Evolutionary conservation across 2,797 vertebrate species (phyloP), one percentile per base, ranked within the genome.

Genomic region (Potorous gilbertii): DNA sequence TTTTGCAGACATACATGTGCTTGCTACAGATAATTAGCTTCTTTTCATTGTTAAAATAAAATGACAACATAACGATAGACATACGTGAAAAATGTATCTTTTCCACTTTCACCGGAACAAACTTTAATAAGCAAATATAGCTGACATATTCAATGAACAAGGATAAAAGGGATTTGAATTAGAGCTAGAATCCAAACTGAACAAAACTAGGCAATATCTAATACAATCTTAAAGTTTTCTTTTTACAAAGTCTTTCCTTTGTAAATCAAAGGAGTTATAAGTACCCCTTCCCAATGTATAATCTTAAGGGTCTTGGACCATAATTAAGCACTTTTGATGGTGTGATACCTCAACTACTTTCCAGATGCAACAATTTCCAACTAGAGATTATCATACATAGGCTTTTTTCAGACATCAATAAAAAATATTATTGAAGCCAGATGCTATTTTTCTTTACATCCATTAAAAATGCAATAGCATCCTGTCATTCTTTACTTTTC

Each of bases 11-110:
- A 91, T 95, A 93, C 56, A 92, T 94, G 91, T 56, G 34, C 31
- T 96, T 90, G 96, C 92, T 92, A 89, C 96, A 95, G 92, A 95
- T 97, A 97, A 96, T 96, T 97, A 96, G 93, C 40, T 92, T 97
- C 81, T 90, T 96, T 92, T n/a, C 9, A 93, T 24, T 93, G 92
- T 55, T 9, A 96, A 96, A 97, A 94, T 81, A 92, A 52, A 74
- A 54, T 93, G 93, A 93, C 95, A 94, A 54, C 92, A 56, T 89
- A 94, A 96, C 91, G 52, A 89, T 95, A 87, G 91, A n/a, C 62
- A 92, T 87, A 94, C 0, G 31, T 66, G 34, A 74, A n/a, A 87
- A 90, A 54, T n/a, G 3, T 5, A 50, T 87, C 40, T 89, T 91
- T 93, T 2, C 29, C 27, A 90, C n/a, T 95, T 90, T 54, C 81